Base-by-base conservation (phyloP, 1,140 invertebrate species). In the Drosophila murphyi region DNA sequence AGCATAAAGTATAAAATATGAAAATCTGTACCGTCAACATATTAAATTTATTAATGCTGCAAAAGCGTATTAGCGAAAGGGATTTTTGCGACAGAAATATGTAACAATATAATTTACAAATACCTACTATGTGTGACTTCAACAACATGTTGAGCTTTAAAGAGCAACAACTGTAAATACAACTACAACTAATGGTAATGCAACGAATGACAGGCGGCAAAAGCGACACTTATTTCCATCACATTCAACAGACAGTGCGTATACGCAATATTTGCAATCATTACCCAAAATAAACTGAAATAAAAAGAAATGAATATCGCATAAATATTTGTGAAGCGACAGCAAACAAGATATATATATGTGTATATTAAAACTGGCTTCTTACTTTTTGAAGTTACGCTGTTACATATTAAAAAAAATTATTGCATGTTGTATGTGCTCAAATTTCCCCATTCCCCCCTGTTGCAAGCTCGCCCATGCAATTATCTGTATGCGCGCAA, bases 401-500 rank as follows among this genome's bases (percentile, higher is more conserved):
- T 34, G 31, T 59, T 75, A 65, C 56, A 69, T 57, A 57, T 59
- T 41, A 20, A 62, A 47, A 67, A 83, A 77, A 72, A 68, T 68
- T 51, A 48, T 62, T 67, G 45, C 72, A 55, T 62, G 56, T 79
- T 72, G 72, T 74, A 82, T 76, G 65, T 47, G 56, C 56, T 47
- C 43, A 32, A 65, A 82, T 67, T 81, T 68, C 1, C 32, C 6
- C n/a, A 34, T 12, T 12, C 34, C 32, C 10, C 29, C 6, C 5
- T 0, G 12, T 45, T 63, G 52, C 62, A 56, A 60, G 48, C 65
- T 62, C 70, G 29, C 43, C 71, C 79, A 72, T 81, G 90, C 86
- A 91, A 91, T 91, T 88, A 91, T 91, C 90, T 91, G 74, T 85
- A 67, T 88, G 80, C 87, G 78, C 71, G 76, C 83, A 91, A 91